Base-by-base conservation (phyloP, 2,888 invertebrate species). In the Polydrusus tereticollis region DNA sequence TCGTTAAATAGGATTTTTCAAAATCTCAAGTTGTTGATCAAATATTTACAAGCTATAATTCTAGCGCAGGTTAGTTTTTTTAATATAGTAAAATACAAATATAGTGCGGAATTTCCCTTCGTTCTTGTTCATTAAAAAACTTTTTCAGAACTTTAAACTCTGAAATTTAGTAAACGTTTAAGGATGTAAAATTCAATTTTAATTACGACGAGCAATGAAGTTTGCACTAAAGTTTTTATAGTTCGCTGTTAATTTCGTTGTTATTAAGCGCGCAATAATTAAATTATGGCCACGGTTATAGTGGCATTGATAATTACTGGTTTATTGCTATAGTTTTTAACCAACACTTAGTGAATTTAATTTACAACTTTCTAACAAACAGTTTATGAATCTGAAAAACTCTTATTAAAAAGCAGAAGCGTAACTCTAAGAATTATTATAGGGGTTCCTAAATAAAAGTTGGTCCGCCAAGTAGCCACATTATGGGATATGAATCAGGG, bases 41-140 rank as follows among this genome's bases (percentile, higher is more conserved):
- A n/a, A n/a, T n/a, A n/a, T n/a, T n/a, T n/a, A n/a, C n/a, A n/a
- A n/a, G n/a, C n/a, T n/a, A n/a, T n/a, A n/a, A n/a, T n/a, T n/a
- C n/a, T n/a, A n/a, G n/a, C n/a, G n/a, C n/a, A n/a, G n/a, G n/a
- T n/a, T n/a, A n/a, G n/a, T n/a, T n/a, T n/a, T n/a, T n/a, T n/a
- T n/a, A n/a, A n/a, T n/a, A n/a, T n/a, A n/a, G n/a, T n/a, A n/a
- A n/a, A n/a, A n/a, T n/a, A n/a, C n/a, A n/a, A n/a, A n/a, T n/a
- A n/a, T n/a, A n/a, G n/a, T n/a, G n/a, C n/a, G n/a, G n/a, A n/a
- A n/a, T 50, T 50, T 12, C 6, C 26, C 18, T 10, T 26, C 14
- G 14, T 50, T 50, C 23, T 26, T 26, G 14, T 50, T 50, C 23
- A 50, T 50, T 50, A 50, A 7, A 50, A 50, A 50, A 50, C 50